These are phyloP conservation scores for Grammatotria lemairii DNA, from an alignment of 2,113 vertebrate species.

Conservation along the genomic window DNA sequence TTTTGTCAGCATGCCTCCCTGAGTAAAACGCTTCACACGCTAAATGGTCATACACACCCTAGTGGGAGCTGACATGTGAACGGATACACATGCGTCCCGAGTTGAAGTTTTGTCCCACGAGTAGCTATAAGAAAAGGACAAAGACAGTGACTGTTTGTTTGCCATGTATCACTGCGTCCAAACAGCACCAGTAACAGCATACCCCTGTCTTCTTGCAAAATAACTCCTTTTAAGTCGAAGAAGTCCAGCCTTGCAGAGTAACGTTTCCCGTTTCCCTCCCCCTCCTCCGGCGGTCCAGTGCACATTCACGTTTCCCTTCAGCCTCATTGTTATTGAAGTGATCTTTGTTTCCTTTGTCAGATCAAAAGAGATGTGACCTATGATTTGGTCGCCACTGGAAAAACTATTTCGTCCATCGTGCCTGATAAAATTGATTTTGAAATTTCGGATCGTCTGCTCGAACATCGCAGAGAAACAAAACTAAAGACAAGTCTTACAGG, in stretches of 20 bases:
- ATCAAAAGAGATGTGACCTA: constrained; percentile 35
- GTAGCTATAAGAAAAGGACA: neutral
- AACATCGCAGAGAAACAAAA: constrained; percentile 19
- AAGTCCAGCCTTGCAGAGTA: neutral
- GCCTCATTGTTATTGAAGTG: neutral
- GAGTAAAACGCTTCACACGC: neutral
- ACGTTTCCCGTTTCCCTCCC: neutral
- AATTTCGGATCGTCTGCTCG: constrained; percentile 13
- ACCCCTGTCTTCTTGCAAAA: neutral
- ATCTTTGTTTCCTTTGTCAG: constrained; percentile 29
- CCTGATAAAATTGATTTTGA: constrained; percentile 10
- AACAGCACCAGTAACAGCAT: neutral
- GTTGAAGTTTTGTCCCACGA: neutral
- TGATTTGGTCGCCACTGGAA: neutral
- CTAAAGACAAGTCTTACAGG: neutral
- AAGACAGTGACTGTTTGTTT: neutral
- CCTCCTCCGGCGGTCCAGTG: neutral
- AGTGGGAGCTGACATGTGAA: constrained; percentile 44
- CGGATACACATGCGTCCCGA: constrained; percentile 33
- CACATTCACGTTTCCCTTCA: neutral
- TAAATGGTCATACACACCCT: constrained; percentile 7
- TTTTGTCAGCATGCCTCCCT: neutral
- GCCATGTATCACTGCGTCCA: neutral
- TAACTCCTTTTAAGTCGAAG: neutral
- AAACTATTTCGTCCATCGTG: neutral